Evolutionary conservation across 2,113 vertebrate genomes (phyloP).

Genomic region (Odontesthes bonariensis): DNA sequence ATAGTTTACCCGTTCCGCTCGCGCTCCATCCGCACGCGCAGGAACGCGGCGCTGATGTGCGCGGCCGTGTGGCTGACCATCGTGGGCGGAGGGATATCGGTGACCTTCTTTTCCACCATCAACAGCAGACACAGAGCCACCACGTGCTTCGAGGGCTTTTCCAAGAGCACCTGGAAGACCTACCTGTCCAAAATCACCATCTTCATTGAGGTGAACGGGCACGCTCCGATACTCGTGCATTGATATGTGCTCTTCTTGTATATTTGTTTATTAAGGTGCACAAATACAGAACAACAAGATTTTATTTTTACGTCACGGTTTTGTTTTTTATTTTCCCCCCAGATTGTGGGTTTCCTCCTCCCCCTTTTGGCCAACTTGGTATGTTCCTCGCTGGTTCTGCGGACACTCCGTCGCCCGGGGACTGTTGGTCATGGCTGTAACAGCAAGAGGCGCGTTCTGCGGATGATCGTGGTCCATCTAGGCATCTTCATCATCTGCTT

Average conservation of each 20-base stretch:
- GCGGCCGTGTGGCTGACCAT: slow-evolving; percentile 94
- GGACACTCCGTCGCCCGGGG: slow-evolving; percentile 91
- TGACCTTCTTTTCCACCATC: slow-evolving; percentile 96
- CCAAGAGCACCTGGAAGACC: slow-evolving; percentile 95
- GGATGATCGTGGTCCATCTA: slow-evolving; percentile 96
- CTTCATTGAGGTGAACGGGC: slow-evolving; percentile 90
- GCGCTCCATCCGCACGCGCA: slow-evolving; percentile 90
- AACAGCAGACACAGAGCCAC: slow-evolving; percentile 90
- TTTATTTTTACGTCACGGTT: not conserved
- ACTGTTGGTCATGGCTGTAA: slow-evolving; percentile 92
- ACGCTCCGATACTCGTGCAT: not conserved
- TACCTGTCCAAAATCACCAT: slow-evolving; percentile 98
- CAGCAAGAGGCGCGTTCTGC: slow-evolving; percentile 93
- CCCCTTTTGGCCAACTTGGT: slow-evolving; percentile 93
- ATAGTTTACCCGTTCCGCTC: slow-evolving; percentile 96
- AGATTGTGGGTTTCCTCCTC: slow-evolving; percentile 93
- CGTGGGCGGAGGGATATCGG: slow-evolving; percentile 94
- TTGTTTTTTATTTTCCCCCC: slow-evolving; percentile 4
- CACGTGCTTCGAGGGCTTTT: slow-evolving; percentile 97
- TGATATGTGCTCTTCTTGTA: not conserved
- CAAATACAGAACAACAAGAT: not conserved
- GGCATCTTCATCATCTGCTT: slow-evolving; percentile 96
- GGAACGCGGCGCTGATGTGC: slow-evolving; percentile 91
- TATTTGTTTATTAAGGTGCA: too few relatives aligned
- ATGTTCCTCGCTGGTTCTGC: slow-evolving; percentile 94